Evolutionary conservation across 2,113 vertebrate species (phyloP), one percentile per base, ranked within the genome.

Genomic region (Sceloporus undulatus): DNA sequence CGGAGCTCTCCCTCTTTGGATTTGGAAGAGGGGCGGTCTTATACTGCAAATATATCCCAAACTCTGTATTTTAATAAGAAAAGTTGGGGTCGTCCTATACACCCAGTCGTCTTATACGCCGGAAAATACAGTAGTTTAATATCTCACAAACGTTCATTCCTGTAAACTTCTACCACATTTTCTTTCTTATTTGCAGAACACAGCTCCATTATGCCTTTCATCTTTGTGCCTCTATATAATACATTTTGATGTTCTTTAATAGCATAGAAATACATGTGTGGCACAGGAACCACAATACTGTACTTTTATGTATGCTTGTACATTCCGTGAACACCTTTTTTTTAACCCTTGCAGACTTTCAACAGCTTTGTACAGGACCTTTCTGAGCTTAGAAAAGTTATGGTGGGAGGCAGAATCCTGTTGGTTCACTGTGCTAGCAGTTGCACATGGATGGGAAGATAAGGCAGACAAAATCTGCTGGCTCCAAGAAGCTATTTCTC

Each of bases 121-220:
- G 34, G 34, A 34, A 34, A 34, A 34, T 34, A 34, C 34, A 34
- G 92, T 42, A 82, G 85, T 71, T 85, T 40, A 89, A 52, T 75
- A 88, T 74, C 86, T 91, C 87, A 13, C 75, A 85, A 90, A 87
- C 62, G 91, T 71, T 92, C 85, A 83, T 93, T 92, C 80, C 79
- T 89, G 59, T 29, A 62, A 89, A 1, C n/a, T 73, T 54, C 54
- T 21, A 9, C 11, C 9, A 14, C n/a, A 2, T 21, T 27, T 75
- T 18, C 1, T 38, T 75, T 18, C 1, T 38, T 88, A 74, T 0
- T 0, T 84, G 29, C 29, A 68, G 85, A 86, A 9, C 29, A 52
- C 11, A 27, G 48, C 8, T 52, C 6, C 4, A 10, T 38, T 29
- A 19, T 4, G 56, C 48, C 68, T 62, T 85, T 27, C 23, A 25